Evolutionary conservation across 2,888 invertebrate species (phyloP), one percentile per base, ranked within the genome.

Genomic region (Leucophenga montana): DNA sequence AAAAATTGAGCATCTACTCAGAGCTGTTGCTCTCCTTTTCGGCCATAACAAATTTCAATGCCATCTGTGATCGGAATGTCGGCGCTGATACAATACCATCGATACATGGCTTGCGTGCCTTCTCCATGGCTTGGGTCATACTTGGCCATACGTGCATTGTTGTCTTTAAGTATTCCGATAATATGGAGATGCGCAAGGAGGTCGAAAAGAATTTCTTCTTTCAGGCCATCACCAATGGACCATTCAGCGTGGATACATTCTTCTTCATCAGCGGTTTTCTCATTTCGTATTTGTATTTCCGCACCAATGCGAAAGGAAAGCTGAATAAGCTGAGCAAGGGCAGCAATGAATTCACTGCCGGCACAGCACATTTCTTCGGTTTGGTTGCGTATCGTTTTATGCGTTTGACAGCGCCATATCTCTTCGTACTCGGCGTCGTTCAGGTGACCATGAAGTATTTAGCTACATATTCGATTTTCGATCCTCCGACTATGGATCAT

Each of bases 401-500:
- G 74, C 93, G 94, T 79, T 89, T 95, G 73, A 95, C 95, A 0
- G 93, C 94, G 0, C 95, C 95, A 0, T 95, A 95, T 88, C 90
- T 95, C 85, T 95, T 94, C 86, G 94, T 96, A 67, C 90, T 97
- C 84, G 95, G 95, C 48, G 91, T 95, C 61, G 94, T 95, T 18
- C 94, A 95, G 86, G 93, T 96, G 61, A 91, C 93, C n/a, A 95
- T 95, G 94, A 94, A 94, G 84, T 96, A 96, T 93, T 92, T 95
- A 86, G 91, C 93, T 68, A 91, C 92, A 82, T 94, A 94, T 88
- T 94, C 95, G 0, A 93, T 96, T 50, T 95, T 95, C 87, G 95
- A 95, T 86, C 95, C 95, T 3, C 94, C 95, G 0, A 93, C 95
- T 0, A 90, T 92, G 86, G 95, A 95, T 89, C 94, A 95, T 86